A percentile compares a stretch with the other conserved stretches of the same genome.
These are phyloP conservation scores for Cirrhinus mrigala DNA, from an alignment of 2,797 vertebrate species.

Conservation along the genomic window DNA sequence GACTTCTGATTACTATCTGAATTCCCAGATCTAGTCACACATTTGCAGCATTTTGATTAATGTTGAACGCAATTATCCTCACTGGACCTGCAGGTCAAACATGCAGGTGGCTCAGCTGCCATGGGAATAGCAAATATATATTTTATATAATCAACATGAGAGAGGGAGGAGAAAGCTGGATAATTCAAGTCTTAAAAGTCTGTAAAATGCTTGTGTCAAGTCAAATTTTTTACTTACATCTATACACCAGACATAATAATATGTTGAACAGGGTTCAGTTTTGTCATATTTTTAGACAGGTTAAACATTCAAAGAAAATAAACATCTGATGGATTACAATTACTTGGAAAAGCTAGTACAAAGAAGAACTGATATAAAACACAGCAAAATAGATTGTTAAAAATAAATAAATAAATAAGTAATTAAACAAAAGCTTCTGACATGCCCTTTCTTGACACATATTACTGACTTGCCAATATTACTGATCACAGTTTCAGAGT, in stretches of 20 bases:
- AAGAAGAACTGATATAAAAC: background rate
- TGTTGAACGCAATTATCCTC: slow-evolving; percentile 25
- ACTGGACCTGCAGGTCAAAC: slow-evolving; percentile 15
- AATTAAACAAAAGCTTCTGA: background rate
- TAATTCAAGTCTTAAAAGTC: background rate
- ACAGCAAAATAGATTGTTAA: background rate
- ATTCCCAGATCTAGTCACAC: slow-evolving; percentile 32
- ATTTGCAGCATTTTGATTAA: slow-evolving; percentile 41
- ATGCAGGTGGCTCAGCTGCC: background rate
- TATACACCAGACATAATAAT: background rate
- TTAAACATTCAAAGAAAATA: background rate
- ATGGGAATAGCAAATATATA: background rate
- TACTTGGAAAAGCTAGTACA: background rate
- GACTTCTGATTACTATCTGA: slow-evolving; percentile 37
- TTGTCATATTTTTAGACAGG: background rate
- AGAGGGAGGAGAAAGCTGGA: background rate
- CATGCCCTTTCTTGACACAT: background rate
- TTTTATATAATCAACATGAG: slow-evolving; percentile 10
- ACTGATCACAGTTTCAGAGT: background rate
- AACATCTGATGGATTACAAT: background rate
- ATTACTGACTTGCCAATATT: background rate
- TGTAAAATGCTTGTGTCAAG: background rate
- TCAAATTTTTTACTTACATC: too few relatives aligned
- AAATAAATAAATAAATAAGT: background rate
- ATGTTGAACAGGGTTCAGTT: background rate